A percentile compares a stretch with the other conserved stretches of the same genome.
These are phyloP conservation scores for Megathymus violae DNA, from an alignment of 1,140 invertebrate genomes.

Conservation along the genomic window DNA sequence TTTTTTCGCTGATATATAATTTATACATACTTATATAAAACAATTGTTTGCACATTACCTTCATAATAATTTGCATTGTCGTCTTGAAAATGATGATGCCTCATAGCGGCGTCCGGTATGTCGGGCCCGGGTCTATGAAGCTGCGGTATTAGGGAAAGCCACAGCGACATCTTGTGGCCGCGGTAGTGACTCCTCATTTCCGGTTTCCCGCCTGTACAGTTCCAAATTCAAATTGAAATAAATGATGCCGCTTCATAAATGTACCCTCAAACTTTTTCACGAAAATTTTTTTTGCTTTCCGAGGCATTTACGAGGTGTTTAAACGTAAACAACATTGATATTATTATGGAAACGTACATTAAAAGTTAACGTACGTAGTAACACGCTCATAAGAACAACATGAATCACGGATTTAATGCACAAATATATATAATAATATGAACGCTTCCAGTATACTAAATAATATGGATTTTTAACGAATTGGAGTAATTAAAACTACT, in stretches of 20 bases:
- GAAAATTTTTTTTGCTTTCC: constrained; percentile 16
- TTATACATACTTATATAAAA: not conserved
- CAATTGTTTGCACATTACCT: constrained; percentile 53
- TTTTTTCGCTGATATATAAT: no score
- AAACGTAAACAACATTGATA: constrained; percentile 7
- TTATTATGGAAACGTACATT: constrained; percentile 8
- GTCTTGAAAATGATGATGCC: constrained; percentile 92
- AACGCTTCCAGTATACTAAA: no score
- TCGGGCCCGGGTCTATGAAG: constrained; percentile 90
- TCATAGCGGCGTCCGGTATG: constrained; percentile 85
- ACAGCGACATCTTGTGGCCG: constrained; percentile 95
- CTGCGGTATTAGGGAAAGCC: constrained; percentile 95
- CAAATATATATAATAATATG: no score
- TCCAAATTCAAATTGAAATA: constrained; percentile 37
- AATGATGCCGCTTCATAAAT: constrained; percentile 11
- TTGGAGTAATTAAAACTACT: no score
- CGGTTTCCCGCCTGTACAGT: constrained; percentile 86
- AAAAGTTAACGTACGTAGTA: constrained; percentile 3
- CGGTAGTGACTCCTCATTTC: constrained; percentile 93
- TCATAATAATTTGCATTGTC: constrained; percentile 74
- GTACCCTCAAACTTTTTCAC: constrained; percentile 24
- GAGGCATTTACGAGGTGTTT: not conserved
- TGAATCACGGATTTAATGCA: not conserved
- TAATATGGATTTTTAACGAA: no score
- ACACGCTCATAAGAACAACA: not conserved